Percentiles rank a stretch among this genome's conserved stretches.
These are phyloP conservation scores for Urophycis tenuis DNA, from an alignment of 2,797 vertebrate species.

Conservation along the genomic window DNA sequence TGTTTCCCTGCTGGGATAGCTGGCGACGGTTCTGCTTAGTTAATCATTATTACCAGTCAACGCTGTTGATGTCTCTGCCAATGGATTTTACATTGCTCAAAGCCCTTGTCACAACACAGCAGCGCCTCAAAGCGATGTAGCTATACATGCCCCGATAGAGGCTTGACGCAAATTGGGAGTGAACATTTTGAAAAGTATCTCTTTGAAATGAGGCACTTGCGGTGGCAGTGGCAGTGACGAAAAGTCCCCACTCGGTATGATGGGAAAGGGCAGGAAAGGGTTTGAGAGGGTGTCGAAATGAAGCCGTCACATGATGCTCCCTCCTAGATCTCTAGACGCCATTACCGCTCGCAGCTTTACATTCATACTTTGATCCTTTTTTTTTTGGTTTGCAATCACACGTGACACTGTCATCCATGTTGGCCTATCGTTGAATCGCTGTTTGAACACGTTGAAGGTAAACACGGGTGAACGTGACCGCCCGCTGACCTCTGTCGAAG, in stretches of 20 bases:
- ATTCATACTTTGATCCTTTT: too few species aligned
- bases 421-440: too few species aligned
- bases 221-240: too few species aligned
- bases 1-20: neutral
- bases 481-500: neutral
- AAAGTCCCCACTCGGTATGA: too few species aligned
- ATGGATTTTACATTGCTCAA: neutral
- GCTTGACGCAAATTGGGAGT: neutral
- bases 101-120: neutral
- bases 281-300: neutral
- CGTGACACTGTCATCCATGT: neutral
- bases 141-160: neutral
- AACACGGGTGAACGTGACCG: neutral
- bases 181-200: neutral
- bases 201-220: neutral
- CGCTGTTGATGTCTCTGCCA: neutral
- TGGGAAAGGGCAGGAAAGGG: too few species aligned
- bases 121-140: neutral
- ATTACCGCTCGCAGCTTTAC: neutral
- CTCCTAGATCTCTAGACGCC: neutral
- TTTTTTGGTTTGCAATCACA: neutral
- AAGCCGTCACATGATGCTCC: neutral
- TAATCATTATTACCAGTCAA: neutral
- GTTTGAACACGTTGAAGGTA: neutral
- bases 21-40: neutral